Conservation (phyloP, 2,888 invertebrate genomes). For the Chironomus riparius region DNA sequence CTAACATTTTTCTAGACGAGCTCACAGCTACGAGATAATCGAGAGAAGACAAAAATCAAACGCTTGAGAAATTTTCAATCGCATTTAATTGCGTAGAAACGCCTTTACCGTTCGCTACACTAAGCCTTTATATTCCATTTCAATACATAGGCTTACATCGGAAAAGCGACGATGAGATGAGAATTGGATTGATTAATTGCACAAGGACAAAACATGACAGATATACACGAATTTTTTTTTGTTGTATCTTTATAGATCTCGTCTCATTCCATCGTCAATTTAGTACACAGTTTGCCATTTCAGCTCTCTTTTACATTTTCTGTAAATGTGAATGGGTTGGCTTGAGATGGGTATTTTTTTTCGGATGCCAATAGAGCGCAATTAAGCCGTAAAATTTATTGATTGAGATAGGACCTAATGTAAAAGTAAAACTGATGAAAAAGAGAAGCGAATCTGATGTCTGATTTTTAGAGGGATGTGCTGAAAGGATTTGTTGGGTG, state of each 20-base stretch:
- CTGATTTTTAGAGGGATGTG: no score
- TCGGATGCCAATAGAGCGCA: not conserved
- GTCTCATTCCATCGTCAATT: not conserved
- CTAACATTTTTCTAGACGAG: no score
- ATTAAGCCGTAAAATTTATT: not conserved
- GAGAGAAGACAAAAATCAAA: no score
- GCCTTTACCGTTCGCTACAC: not conserved
- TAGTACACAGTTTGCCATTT: not conserved
- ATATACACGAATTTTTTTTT: not conserved
- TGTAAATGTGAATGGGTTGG: not conserved
- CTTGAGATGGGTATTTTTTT: not conserved
- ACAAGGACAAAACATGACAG: not conserved
- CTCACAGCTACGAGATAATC: no score
- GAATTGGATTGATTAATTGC: not conserved
- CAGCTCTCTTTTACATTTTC: not conserved
- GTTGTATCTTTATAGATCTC: not conserved
- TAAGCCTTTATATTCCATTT: not conserved
- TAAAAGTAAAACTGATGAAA: no score
- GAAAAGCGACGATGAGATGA: not conserved
- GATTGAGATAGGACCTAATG: not conserved
- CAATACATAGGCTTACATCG: not conserved
- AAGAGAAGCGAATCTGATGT: no score
- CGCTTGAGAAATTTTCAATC: not conserved
- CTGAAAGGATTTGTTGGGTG: no score
- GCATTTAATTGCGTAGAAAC: not conserved